phyloP scores from a whole-genome alignment of 2,797 vertebrate species.

The Chromobotia macracanthus region DNA sequence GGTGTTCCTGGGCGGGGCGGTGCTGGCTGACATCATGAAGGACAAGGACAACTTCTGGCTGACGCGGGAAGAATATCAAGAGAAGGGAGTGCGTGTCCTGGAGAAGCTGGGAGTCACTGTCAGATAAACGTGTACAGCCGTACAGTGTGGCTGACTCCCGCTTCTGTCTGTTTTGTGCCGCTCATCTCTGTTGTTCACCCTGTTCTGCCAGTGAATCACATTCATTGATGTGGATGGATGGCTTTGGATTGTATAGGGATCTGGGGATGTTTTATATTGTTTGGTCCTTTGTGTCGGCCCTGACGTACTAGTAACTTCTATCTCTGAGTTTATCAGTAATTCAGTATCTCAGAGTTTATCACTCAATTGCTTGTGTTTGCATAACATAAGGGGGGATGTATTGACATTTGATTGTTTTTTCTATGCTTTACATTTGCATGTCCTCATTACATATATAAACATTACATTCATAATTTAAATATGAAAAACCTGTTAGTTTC shows the following conservation, averaged over 20 bases:
- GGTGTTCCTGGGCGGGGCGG: constrained; percentile 96
- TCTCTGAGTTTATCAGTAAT: too few species aligned
- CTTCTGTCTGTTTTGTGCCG: constrained; percentile 66
- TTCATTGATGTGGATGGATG: not conserved
- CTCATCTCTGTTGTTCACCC: constrained; percentile 54
- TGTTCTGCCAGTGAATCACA: too few species aligned
- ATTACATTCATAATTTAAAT: not conserved
- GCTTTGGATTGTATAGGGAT: constrained; percentile 20
- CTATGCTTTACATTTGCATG: not conserved
- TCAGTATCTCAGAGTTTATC: too few species aligned
- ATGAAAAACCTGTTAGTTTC: not conserved
- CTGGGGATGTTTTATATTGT: constrained; percentile 16
- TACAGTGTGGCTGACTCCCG: not conserved
- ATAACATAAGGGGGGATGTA: not conserved
- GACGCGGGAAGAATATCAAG: constrained; percentile 95
- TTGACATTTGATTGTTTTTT: not conserved
- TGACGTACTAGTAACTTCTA: constrained; percentile 32
- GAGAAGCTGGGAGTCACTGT: constrained; percentile 99
- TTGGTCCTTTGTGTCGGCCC: constrained; percentile 8
- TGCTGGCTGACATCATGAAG: constrained; percentile 99
- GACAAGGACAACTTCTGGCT: constrained; percentile 99
- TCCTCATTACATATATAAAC: not conserved
- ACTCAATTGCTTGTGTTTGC: not conserved
- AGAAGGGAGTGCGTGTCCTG: constrained; percentile 94
- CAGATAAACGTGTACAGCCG: constrained; percentile 81